phyloP scores from a whole-genome alignment of 2,797 vertebrate genomes.

The Iguana delicatissima region DNA sequence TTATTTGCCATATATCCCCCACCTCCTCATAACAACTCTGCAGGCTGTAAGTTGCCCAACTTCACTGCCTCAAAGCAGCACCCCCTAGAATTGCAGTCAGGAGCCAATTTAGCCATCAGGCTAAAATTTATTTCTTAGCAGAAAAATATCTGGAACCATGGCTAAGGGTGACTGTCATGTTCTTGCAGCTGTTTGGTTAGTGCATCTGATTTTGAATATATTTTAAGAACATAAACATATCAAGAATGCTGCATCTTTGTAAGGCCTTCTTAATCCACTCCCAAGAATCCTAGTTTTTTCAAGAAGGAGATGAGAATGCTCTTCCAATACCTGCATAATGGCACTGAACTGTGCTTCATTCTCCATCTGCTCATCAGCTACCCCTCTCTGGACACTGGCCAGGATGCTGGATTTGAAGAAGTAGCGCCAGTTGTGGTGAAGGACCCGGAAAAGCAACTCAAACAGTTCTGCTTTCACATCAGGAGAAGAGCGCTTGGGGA shows the following conservation, averaged over 20 bases:
- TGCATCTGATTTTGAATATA: not conserved
- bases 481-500: conserved; percentile 90
- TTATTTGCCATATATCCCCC: too few species aligned
- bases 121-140: too few species aligned
- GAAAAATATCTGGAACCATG: not conserved
- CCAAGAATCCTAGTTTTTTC: too few species aligned
- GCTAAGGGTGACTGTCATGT: not conserved
- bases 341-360: conserved; percentile 95
- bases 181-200: not conserved
- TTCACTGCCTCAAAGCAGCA: too few species aligned
- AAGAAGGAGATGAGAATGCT: accelerated
- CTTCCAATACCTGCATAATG: conserved; percentile 91
- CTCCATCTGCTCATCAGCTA: conserved; percentile 93
- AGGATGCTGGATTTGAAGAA: conserved; percentile 96
- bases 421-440: conserved; percentile 98
- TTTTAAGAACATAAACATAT: not conserved
- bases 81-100: too few species aligned
- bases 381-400: conserved; percentile 92
- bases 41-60: too few species aligned
- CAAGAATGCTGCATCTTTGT: not conserved
- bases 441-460: conserved; percentile 94
- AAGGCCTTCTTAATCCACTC: too few species aligned
- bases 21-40: too few species aligned
- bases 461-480: conserved; percentile 97
- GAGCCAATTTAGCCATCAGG: too few species aligned